Evolutionary conservation across 92 coral and sea anemone species (phyloP).

Genomic region (Muricea muricata): DNA sequence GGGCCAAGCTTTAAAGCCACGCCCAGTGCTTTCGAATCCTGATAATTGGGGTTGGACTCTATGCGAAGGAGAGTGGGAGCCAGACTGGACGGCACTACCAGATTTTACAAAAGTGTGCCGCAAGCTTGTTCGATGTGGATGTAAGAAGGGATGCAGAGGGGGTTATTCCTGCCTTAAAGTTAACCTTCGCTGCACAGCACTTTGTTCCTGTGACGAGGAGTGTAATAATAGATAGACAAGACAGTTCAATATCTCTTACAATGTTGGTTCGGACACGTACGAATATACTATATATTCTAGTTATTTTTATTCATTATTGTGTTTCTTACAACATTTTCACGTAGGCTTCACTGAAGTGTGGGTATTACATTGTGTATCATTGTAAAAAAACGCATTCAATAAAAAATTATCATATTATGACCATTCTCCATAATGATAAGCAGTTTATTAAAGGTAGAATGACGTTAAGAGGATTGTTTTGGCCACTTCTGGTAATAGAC

Average conservation of each 20-base stretch:
- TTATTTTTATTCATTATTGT: too few relatives aligned
- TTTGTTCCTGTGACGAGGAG: too few relatives aligned
- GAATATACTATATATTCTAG: background rate
- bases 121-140: constrained; percentile 55
- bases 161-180: constrained; percentile 51
- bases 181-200: too few relatives aligned
- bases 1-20: constrained; percentile 27
- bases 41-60: constrained; percentile 45
- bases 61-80: constrained; percentile 38
- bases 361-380: too few relatives aligned
- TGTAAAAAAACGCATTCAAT: too few relatives aligned
- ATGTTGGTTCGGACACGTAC: background rate
- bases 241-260: background rate
- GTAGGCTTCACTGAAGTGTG: too few relatives aligned
- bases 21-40: constrained; percentile 29
- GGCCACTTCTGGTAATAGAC: constrained; percentile 45
- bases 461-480: background rate
- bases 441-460: constrained; percentile 17
- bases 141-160: constrained; percentile 64
- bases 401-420: too few relatives aligned
- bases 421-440: constrained; percentile 11
- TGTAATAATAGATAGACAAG: background rate
- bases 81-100: constrained; percentile 48
- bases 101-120: constrained; percentile 51
- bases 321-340: too few relatives aligned